Percentiles rank a stretch among this genome's conserved stretches.
Evolutionary conservation across 2,888 invertebrate species (phyloP).

Genomic region (Kuschelorhynchus macadamiae): DNA sequence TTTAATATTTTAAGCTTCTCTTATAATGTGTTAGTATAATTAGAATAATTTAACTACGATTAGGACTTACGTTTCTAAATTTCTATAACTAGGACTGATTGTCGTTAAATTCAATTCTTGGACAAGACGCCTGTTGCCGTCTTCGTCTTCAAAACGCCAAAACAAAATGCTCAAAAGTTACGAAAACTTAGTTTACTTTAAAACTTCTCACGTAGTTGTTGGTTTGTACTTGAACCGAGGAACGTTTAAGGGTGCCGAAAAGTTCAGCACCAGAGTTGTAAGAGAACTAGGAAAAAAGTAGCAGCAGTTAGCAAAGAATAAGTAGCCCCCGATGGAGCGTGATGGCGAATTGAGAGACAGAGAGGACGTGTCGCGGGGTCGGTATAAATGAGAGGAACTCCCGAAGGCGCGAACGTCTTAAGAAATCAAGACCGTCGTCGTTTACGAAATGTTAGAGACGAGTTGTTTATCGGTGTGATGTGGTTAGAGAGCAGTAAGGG

Average conservation of each 20-base stretch:
- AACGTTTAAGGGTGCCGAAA: constrained; percentile 40
- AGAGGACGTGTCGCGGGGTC: constrained; percentile 40
- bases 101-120: constrained; percentile 67
- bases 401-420: constrained; percentile 37
- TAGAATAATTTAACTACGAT: constrained; percentile 29
- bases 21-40: constrained; percentile 17
- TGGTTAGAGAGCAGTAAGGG: constrained; percentile 46
- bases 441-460: constrained; percentile 28
- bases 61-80: constrained; percentile 47
- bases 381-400: constrained; percentile 24
- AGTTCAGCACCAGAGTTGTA: constrained; percentile 13
- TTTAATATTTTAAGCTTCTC: constrained; percentile 32
- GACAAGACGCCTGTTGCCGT: constrained; percentile 67
- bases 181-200: constrained; percentile 54
- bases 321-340: constrained; percentile 23
- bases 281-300: constrained; percentile 21
- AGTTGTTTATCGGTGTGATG: constrained; percentile 31
- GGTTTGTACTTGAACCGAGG: constrained; percentile 50
- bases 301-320: constrained; percentile 20
- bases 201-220: constrained; percentile 27
- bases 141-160: constrained; percentile 65
- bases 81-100: constrained; percentile 63
- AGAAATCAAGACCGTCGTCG: constrained; percentile 24
- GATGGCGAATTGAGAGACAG: constrained; percentile 48
- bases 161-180: constrained; percentile 55